Base-by-base conservation (phyloP, 2,113 vertebrate species). In the Leptobrachium leishanense region DNA sequence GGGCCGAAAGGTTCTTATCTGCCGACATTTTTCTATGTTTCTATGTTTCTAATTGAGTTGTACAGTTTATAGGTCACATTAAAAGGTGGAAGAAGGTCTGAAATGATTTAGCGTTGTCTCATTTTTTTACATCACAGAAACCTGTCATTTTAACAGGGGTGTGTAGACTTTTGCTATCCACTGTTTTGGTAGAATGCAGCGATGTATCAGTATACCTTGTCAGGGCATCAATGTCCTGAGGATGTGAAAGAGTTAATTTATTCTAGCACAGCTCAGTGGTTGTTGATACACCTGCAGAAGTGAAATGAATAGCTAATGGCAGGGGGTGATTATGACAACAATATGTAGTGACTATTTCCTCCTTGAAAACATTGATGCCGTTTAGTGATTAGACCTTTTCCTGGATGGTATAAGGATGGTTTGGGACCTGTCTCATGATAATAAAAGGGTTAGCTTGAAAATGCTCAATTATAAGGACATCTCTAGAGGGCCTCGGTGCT, bases 331-430 rank as follows among this genome's bases (percentile, higher is more conserved):
- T 68, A 68, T 54, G 39, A 41, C 20, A 68, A 41, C 44, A 53
- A 76, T 68, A 68, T 67, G 74, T 50, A 76, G 65, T 53, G 13
- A 54, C 62, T 70, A 50, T 70, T 75, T 67, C 74, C 43, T 57
- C 40, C 39, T 55, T 68, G 5, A 43, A 46, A 11, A 11, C 15
- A 53, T 31, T 13, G 64, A 76, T 67, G 6, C 31, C 55, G 64
- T 43, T 72, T 55, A 72, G 46, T 72, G 69, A 72, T 54, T 72
- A 40, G 69, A 72, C 20, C 50, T 40, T 15, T 50, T 72, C 44
- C 46, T 54, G 54, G 31, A 72, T 72, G 39, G 41, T 50, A 50
- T 44, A 46, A 59, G 69, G 44, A 41, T 31, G 46, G 53, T 72
- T 72, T 31, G 46, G 69, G 46, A 31, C 40, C 46, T 40, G 20